A percentile compares a stretch with the other conserved stretches of the same genome.
Evolutionary conservation across 1,140 invertebrate species (phyloP).

Genomic region (Drosophila gunungcola): DNA sequence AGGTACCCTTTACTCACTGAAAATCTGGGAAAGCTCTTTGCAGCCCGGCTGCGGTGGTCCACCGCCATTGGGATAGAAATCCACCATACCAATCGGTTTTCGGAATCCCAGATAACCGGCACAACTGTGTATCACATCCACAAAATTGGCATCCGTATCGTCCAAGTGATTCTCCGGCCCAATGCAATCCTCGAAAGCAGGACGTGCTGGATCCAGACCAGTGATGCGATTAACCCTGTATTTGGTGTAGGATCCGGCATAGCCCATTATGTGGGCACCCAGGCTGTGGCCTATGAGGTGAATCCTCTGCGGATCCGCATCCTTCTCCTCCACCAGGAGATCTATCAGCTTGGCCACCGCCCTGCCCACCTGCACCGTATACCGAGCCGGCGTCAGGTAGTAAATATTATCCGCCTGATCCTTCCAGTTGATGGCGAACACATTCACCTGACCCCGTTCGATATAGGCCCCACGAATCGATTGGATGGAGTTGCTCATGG

Average conservation of each 20-base stretch:
- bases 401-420: conserved; percentile 87
- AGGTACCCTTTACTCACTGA: conserved; percentile 81
- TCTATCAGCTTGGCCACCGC: conserved; percentile 87
- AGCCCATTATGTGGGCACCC: conserved; percentile 95
- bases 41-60: conserved; percentile 90
- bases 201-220: conserved; percentile 91
- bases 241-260: conserved; percentile 88
- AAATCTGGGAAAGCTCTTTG: conserved; percentile 86
- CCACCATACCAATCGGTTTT: conserved; percentile 88
- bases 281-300: conserved; percentile 93
- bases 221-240: conserved; percentile 88
- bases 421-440: conserved; percentile 89
- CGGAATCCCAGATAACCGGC: conserved; percentile 88
- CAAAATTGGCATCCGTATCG: conserved; percentile 89
- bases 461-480: conserved; percentile 86
- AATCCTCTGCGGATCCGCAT: conserved; percentile 85
- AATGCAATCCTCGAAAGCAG: conserved; percentile 88
- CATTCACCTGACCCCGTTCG: conserved; percentile 87
- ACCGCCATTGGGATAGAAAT: conserved; percentile 94
- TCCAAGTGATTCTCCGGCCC: conserved; percentile 87
- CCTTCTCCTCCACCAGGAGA: conserved; percentile 86
- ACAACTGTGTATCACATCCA: conserved; percentile 92
- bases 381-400: conserved; percentile 88
- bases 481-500: conserved; percentile 73
- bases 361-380: conserved; percentile 88